Evolutionary conservation across 2,113 vertebrate genomes (phyloP), one percentile per base, ranked within the genome.

Genomic region (Pachypanchax playfairii): DNA sequence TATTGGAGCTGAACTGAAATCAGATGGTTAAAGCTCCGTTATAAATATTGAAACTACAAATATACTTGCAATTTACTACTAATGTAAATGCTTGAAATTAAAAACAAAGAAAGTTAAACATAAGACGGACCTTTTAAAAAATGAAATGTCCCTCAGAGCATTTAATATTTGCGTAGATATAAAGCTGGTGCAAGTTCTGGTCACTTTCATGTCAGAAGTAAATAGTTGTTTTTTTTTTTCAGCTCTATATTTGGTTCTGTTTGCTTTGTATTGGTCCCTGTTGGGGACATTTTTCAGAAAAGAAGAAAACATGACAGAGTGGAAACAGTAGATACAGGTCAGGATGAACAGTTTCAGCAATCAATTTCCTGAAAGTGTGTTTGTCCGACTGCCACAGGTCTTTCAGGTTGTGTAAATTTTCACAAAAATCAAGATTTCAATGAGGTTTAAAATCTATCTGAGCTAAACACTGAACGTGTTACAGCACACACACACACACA

Each of bases 341-440:
- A 46, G n/a, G 48, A 76, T 57, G 53, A 53, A 25, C n/a, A 39
- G 49, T 44, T 54, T 17, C 2, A 35, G n/a, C 2, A 0, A 46
- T 46, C 9, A 44, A 63, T 33, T 35, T 54, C n/a, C 22, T 42
- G 22, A 31, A 43, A 25, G 21, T 36, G 5, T 55, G 52, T 70
- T 18, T 38, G 38, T 43, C 6, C 2, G 1, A 17, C 11, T 13
- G 50, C 24, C 29, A 22, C 4, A 44, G n/a, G 33, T 15, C 24
- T 39, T 67, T 75, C 6, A 12, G 53, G 61, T 70, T 71, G 66
- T n/a, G n/a, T n/a, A n/a, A n/a, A n/a, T n/a, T n/a, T n/a, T n/a
- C n/a, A n/a, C n/a, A n/a, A n/a, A n/a, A n/a, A n/a, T n/a, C n/a
- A n/a, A n/a, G n/a, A n/a, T n/a, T n/a, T n/a, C n/a, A n/a, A n/a